Conservation (phyloP, 2,888 invertebrate genomes). For the Meliscaeva auricollis region DNA sequence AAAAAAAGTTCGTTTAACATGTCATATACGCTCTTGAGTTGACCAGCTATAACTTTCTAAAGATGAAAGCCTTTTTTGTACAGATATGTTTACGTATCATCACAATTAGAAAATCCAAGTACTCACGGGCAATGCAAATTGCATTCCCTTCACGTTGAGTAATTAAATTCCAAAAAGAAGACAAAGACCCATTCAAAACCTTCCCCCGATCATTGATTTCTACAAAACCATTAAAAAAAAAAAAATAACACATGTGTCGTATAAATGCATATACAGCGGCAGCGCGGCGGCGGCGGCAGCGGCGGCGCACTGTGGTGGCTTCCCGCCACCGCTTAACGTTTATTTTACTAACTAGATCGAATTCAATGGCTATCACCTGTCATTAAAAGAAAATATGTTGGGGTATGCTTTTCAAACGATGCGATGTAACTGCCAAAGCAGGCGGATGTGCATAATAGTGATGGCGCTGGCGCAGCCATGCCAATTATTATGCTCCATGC, state of each 20-base stretch:
- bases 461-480: constrained; percentile 34
- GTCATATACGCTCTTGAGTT: not conserved
- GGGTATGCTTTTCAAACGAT: constrained; percentile 24
- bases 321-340: constrained; percentile 31
- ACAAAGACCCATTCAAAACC: constrained; percentile 45
- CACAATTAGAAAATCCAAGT: constrained; percentile 56
- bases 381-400: constrained; percentile 73
- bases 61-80: constrained; percentile 57
- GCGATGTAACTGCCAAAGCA: constrained; percentile 48
- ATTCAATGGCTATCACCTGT: constrained; percentile 71
- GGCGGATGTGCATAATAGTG: constrained; percentile 47
- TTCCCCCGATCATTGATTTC: constrained; percentile 60
- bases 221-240: constrained; percentile 63
- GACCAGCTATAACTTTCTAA: constrained; percentile 37
- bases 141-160: constrained; percentile 61
- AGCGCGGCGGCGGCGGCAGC: no score
- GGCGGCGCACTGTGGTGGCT: no score
- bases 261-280: no score
- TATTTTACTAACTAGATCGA: constrained; percentile 69
- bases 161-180: constrained; percentile 51
- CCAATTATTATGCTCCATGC: constrained; percentile 72
- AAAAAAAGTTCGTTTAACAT: not conserved
- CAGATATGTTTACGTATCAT: constrained; percentile 58
- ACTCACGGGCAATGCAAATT: constrained; percentile 53
- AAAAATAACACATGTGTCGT: constrained; percentile 27